A percentile compares a stretch with the other conserved stretches of the same genome.
Conservation (phyloP, 2,888 invertebrate species). For the Horisme vitalbata region DNA sequence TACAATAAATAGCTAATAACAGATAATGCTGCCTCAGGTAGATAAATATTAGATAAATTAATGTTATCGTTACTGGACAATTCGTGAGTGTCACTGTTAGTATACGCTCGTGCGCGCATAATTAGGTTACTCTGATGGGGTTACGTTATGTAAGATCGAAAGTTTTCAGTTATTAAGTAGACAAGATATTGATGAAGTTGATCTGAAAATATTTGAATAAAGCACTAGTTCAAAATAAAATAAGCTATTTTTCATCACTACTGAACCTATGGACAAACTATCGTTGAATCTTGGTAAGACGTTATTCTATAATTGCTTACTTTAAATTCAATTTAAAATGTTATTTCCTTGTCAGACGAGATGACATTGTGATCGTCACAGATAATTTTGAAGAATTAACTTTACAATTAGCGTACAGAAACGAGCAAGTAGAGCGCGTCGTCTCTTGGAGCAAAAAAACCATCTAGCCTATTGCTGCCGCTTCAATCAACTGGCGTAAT, state of each 20-base stretch:
- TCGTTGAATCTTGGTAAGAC: neutral
- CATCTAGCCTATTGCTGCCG: conserved; percentile 46
- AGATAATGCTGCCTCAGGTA: conserved; percentile 40
- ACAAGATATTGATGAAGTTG: neutral
- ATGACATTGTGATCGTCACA: conserved; percentile 40
- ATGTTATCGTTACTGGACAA: conserved; percentile 52
- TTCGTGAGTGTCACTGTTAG: conserved; percentile 66
- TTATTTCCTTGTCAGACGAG: conserved; percentile 21
- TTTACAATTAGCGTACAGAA: conserved; percentile 52
- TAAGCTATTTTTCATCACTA: too few relatives aligned
- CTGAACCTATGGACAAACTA: too few relatives aligned
- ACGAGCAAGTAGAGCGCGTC: conserved; percentile 55
- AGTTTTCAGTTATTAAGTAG: conserved; percentile 24
- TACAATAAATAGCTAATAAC: conserved; percentile 47
- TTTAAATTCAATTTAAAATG: conserved; percentile 11
- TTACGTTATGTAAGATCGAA: conserved; percentile 32
- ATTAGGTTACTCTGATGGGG: conserved; percentile 47
- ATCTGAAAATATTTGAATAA: too few relatives aligned
- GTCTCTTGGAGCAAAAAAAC: conserved; percentile 44
- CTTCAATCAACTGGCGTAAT: conserved; percentile 46
- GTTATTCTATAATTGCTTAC: neutral
- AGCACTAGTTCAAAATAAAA: too few relatives aligned
- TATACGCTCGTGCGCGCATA: conserved; percentile 69
- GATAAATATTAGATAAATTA: conserved; percentile 55
- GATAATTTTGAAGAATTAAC: conserved; percentile 51